Evolutionary conservation across 2,113 vertebrate genomes (phyloP), one percentile per base, ranked within the genome.

Genomic region (Archocentrus centrarchus): DNA sequence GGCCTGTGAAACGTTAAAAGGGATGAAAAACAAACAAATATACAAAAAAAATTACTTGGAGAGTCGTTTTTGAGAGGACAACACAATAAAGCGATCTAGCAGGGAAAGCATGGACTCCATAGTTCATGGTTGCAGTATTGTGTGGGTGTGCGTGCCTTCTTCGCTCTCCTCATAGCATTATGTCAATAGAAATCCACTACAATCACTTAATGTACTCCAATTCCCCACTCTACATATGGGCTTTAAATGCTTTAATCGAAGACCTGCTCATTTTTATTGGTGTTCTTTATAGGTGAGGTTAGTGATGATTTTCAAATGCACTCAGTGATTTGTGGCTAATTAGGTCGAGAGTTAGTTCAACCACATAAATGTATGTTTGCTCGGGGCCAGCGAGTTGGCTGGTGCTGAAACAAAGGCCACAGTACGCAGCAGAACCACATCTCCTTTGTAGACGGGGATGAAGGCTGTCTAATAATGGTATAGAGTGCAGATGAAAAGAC

Each of bases 261-360:
- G 83, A 86, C 27, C 79, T 91, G 83, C 86, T 92, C 85, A 92
- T 94, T 93, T 94, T 93, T 93, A 94, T 91, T 89, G 91, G 59
- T 88, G 86, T 94, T 93, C 90, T 94, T 95, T 94, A 92, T 93
- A 83, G 88, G 88, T 90, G 86, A 92, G 89, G 80, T 85, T 88
- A 80, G 89, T 81, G 90, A 94, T 94, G 89, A 90, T 93, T 94
- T 93, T 92, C 88, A 93, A 91, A 93, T 90, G 93, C 89, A 93
- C 91, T 88, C 80, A 7, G 87, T 94, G 91, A 92, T 94, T 94
- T 93, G 92, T 90, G 88, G 80, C 90, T 92, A 86, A 94, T 95
- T 93, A 90, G 88, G 78, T 41, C 81, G 18, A 92, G 91, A 91
- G 87, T 90, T 79, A 66, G 92, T 87, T 59, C 37, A 79, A 86